Conservation (phyloP, 2,888 invertebrate genomes). For the Dimorphilus gyrociliatus region DNA sequence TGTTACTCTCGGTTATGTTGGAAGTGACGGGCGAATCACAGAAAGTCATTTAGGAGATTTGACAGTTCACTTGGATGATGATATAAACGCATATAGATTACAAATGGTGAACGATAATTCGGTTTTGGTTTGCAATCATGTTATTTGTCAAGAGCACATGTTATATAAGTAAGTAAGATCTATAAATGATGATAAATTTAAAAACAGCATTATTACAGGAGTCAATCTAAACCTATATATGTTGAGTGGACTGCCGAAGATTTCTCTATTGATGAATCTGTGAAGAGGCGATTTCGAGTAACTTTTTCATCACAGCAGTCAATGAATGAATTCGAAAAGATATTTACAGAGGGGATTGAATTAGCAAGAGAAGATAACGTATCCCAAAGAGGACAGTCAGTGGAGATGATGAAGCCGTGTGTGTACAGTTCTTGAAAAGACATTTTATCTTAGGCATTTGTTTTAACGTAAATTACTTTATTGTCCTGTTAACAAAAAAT, state of each 20-base stretch:
- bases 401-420: too few species aligned
- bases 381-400: too few species aligned
- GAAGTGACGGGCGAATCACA: too few species aligned
- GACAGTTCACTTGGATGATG: conserved; percentile 16
- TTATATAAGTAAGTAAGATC: conserved; percentile 11
- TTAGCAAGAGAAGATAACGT: too few species aligned
- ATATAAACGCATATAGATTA: conserved; percentile 14
- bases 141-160: conserved; percentile 16
- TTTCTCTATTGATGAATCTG: conserved; percentile 18
- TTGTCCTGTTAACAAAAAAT: too few species aligned
- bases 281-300: conserved; percentile 14
- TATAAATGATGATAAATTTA: neutral
- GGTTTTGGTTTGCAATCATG: conserved; percentile 15
- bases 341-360: conserved; percentile 6
- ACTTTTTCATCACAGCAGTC: conserved; percentile 16
- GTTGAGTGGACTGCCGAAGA: conserved; percentile 21
- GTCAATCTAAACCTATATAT: too few species aligned
- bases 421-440: too few species aligned
- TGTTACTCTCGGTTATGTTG: too few species aligned
- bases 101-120: conserved; percentile 13
- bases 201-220: too few species aligned
- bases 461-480: too few species aligned
- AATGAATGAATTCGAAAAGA: conserved; percentile 11
- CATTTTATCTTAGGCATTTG: too few species aligned
- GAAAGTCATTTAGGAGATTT: conserved; percentile 18